Conservation (phyloP, 2,888 invertebrate genomes). For the Onchidella celtica region DNA sequence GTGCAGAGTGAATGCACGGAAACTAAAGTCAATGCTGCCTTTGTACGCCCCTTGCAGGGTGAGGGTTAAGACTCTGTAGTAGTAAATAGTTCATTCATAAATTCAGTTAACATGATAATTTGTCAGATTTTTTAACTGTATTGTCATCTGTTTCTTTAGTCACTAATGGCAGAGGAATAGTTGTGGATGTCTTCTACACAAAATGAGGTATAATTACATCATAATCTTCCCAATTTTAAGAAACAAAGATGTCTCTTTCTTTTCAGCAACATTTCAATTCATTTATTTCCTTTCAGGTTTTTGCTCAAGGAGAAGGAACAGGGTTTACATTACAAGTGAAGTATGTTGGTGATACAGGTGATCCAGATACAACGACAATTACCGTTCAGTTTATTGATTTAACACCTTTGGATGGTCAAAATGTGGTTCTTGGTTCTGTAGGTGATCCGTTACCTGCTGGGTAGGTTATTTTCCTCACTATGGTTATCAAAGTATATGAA, state of each 20-base stretch:
- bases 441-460: conserved; percentile 17
- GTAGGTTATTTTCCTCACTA: no score
- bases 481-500: conserved; percentile 21
- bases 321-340: conserved; percentile 20
- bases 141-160: no score
- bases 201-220: background rate
- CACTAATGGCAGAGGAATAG: no score
- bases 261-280: background rate
- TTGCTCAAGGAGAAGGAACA: background rate
- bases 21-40: no score
- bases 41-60: no score
- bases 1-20: no score
- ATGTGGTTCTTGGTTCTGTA: conserved; percentile 25
- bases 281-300: conserved; percentile 9
- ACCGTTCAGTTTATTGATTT: background rate
- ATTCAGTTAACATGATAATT: no score
- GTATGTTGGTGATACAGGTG: background rate
- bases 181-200: no score
- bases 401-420: conserved; percentile 4
- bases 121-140: no score
- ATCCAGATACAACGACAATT: background rate
- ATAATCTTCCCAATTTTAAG: background rate
- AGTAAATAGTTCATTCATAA: no score
- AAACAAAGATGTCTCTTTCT: background rate
- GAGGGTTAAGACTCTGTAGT: no score